Evolutionary conservation across 2,888 invertebrate species (phyloP).

Genomic region (Teleogryllus oceanicus): DNA sequence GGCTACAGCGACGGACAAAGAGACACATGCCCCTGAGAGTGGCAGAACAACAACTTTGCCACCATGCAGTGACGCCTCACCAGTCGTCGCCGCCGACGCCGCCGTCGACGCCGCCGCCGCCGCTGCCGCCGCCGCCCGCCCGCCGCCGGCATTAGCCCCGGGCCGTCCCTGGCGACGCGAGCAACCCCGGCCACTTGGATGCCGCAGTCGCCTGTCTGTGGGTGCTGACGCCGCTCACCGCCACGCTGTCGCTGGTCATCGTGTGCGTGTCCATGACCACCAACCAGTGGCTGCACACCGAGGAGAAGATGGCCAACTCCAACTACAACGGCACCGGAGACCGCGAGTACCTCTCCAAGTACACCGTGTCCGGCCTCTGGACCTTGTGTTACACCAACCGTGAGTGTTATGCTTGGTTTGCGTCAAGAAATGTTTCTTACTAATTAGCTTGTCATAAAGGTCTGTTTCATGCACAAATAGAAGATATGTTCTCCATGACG

Average conservation of each 20-base stretch:
- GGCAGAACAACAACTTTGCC: too few species aligned
- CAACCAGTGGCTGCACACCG: conserved; percentile 82
- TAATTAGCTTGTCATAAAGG: background rate
- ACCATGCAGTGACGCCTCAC: too few species aligned
- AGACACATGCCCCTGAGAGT: too few species aligned
- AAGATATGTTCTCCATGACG: too few species aligned
- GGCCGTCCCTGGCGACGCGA: conserved; percentile 40
- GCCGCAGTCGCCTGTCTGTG: conserved; percentile 61
- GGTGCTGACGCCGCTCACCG: conserved; percentile 60
- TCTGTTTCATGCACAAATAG: too few species aligned
- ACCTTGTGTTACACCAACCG: conserved; percentile 74
- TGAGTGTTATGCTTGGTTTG: conserved; percentile 53
- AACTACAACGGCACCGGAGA: conserved; percentile 73
- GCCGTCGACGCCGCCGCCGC: background rate
- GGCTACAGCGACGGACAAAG: too few species aligned
- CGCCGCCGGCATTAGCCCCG: conserved; percentile 34
- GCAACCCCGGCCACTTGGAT: conserved; percentile 48
- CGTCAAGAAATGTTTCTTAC: background rate
- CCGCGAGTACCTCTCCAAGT: conserved; percentile 65
- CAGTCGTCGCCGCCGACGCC: background rate
- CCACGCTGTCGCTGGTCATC: conserved; percentile 67
- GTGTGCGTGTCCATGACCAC: conserved; percentile 71
- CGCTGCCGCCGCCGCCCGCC: conserved; percentile 21
- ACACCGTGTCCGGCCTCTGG: conserved; percentile 79
- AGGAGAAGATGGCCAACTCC: conserved; percentile 78